Conservation (phyloP, 37 sponge, comb jelly and placozoan genomes). For the Cliona cf. orientalis region DNA sequence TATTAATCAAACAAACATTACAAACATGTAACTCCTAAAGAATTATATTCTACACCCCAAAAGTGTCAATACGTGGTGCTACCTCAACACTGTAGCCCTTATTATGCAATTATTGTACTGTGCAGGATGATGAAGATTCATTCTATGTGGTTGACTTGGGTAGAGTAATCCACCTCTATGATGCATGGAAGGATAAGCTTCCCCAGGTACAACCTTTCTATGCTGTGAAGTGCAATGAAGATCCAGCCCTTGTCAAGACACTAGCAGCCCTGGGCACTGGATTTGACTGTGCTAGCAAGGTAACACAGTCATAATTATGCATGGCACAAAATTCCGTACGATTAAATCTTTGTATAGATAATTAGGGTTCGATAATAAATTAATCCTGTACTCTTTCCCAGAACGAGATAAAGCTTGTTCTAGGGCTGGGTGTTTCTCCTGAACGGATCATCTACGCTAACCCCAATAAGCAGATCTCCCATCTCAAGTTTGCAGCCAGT, state of each 20-base stretch:
- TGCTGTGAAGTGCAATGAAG: conserved; percentile 90
- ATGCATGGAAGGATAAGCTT: conserved; percentile 55
- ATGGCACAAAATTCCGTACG: too few species aligned
- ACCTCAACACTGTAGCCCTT: too few species aligned
- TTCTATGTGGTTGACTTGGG: conserved; percentile 74
- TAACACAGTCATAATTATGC: too few species aligned
- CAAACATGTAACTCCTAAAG: too few species aligned
- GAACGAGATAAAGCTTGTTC: conserved; percentile 67
- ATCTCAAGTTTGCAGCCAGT: conserved; percentile 76
- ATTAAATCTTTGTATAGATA: not conserved
- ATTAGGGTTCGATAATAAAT: not conserved
- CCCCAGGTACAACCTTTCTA: conserved; percentile 81
- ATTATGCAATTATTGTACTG: not conserved
- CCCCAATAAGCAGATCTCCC: conserved; percentile 86
- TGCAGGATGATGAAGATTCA: conserved; percentile 75
- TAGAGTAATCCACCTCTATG: conserved; percentile 30
- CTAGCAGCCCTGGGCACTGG: conserved; percentile 79
- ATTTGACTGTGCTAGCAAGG: conserved; percentile 93
- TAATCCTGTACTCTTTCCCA: not conserved
- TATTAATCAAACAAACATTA: too few species aligned
- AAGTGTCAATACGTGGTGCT: too few species aligned
- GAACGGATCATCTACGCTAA: conserved; percentile 84
- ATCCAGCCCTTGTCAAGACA: conserved; percentile 61
- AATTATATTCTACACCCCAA: too few species aligned
- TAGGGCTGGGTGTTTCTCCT: conserved; percentile 61